phyloP scores from a whole-genome alignment of 2,797 vertebrate species.

The Selene dorsalis region DNA sequence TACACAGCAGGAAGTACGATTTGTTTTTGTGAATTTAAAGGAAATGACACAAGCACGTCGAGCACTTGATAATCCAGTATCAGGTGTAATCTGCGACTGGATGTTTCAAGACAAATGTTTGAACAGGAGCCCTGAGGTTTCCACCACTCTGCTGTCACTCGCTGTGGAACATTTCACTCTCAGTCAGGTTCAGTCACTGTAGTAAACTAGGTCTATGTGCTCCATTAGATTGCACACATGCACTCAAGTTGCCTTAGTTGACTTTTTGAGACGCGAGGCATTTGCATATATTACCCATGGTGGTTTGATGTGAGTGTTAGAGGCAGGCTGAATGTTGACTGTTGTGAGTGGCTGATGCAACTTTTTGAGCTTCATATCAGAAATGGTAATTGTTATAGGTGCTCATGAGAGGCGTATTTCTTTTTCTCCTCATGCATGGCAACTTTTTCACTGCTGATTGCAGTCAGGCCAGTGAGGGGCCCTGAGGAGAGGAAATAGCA shows the following conservation, averaged over 20 bases:
- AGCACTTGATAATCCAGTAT: neutral
- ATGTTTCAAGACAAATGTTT: neutral
- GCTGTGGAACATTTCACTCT: too few species aligned
- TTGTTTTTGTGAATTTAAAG: too few species aligned
- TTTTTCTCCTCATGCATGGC: slow-evolving; percentile 23
- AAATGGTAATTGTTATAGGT: slow-evolving; percentile 44
- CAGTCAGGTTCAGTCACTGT: neutral
- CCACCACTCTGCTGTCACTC: neutral
- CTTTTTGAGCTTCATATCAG: neutral
- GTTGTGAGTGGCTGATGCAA: slow-evolving; percentile 13
- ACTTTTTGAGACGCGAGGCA: slow-evolving; percentile 8
- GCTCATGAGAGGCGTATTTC: slow-evolving; percentile 38
- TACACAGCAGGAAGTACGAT: neutral
- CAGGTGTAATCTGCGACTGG: neutral
- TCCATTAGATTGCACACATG: neutral
- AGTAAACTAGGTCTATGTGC: neutral
- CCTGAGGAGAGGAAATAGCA: slow-evolving; percentile 23
- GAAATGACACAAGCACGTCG: neutral
- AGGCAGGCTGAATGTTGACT: neutral
- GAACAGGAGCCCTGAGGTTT: neutral
- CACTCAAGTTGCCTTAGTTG: neutral
- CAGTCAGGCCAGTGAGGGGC: slow-evolving; percentile 12
- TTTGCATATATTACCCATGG: neutral
- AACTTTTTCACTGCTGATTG: slow-evolving; percentile 26
- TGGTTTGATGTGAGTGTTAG: neutral